A percentile compares a stretch with the other conserved stretches of the same genome.
Conservation (phyloP, 2,797 vertebrate species). For the Nannoperca australis region DNA sequence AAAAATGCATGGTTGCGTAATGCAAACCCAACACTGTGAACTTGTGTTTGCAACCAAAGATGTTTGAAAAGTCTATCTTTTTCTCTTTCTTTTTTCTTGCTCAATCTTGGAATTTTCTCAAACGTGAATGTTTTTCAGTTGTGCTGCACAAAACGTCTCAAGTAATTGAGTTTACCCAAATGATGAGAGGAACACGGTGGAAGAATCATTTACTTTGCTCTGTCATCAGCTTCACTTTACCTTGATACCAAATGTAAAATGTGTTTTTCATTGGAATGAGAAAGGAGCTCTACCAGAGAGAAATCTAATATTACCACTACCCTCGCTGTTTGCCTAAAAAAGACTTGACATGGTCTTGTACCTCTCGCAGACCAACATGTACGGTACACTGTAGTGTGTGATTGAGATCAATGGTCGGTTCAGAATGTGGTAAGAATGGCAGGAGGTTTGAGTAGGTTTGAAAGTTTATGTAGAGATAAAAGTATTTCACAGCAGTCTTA, state of each 20-base stretch:
- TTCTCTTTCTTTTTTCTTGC: not conserved
- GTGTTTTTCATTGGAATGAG: slow-evolving; percentile 7
- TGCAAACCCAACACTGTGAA: not conserved
- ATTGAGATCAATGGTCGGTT: slow-evolving; percentile 16
- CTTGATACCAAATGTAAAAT: slow-evolving; percentile 34
- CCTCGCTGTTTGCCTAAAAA: slow-evolving; percentile 29
- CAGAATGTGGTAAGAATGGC: not conserved
- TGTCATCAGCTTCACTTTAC: slow-evolving; percentile 14
- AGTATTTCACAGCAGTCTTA: slow-evolving; percentile 44
- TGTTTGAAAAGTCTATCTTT: slow-evolving; percentile 2
- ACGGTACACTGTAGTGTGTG: not conserved
- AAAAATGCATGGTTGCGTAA: not conserved
- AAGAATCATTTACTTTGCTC: slow-evolving; percentile 16
- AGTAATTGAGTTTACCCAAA: slow-evolving; percentile 22
- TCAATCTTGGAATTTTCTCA: not conserved
- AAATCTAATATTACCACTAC: slow-evolving; percentile 6
- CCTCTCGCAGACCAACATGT: slow-evolving; percentile 15
- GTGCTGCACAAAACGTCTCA: not conserved
- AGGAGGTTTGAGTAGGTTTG: slow-evolving; percentile 21
- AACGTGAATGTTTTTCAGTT: slow-evolving; percentile 1
- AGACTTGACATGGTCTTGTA: not conserved
- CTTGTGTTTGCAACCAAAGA: slow-evolving; percentile 50
- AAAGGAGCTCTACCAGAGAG: slow-evolving; percentile 6
- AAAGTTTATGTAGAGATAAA: slow-evolving; percentile 12
- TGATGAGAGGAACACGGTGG: not conserved